These are phyloP conservation scores for Eucera pruinosa DNA, from an alignment of 2,888 invertebrate genomes.

Conservation along the genomic window DNA sequence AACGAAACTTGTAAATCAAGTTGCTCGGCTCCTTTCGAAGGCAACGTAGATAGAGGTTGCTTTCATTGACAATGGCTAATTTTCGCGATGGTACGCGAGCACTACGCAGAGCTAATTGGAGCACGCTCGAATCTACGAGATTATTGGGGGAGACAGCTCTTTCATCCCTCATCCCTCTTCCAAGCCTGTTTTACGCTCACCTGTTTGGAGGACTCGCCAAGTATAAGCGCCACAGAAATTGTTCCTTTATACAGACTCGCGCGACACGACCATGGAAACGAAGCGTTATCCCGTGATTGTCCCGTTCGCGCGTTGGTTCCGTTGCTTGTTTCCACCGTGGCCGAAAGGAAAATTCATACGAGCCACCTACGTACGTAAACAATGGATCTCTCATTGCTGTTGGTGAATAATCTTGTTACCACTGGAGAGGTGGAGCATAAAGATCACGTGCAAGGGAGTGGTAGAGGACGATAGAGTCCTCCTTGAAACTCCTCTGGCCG, in stretches of 20 bases:
- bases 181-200: slow-evolving; percentile 1
- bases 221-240: slow-evolving; percentile 39
- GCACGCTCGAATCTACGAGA: slow-evolving; percentile 40
- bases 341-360: slow-evolving; percentile 48
- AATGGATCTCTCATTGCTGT: slow-evolving; percentile 55
- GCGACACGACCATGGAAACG: slow-evolving; percentile 27
- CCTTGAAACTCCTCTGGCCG: slow-evolving; percentile 37
- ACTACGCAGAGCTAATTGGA: slow-evolving; percentile 42
- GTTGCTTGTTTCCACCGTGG: slow-evolving; percentile 26
- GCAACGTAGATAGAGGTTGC: neutral
- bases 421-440: slow-evolving; percentile 47
- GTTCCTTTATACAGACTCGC: slow-evolving; percentile 33
- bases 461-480: slow-evolving; percentile 41
- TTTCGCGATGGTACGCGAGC: slow-evolving; percentile 15
- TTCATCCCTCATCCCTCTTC: neutral
- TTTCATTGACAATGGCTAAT: slow-evolving; percentile 18
- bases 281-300: slow-evolving; percentile 33
- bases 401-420: slow-evolving; percentile 65
- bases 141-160: slow-evolving; percentile 48
- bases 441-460: slow-evolving; percentile 57
- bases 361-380: slow-evolving; percentile 52
- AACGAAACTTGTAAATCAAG: slow-evolving; percentile 46
- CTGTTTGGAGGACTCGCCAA: slow-evolving; percentile 4
- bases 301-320: neutral
- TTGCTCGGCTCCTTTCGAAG: slow-evolving; percentile 24